Evolutionary conservation across 1,140 invertebrate genomes (phyloP), one percentile per base, ranked within the genome.

Genomic region (Fopius arisanus): DNA sequence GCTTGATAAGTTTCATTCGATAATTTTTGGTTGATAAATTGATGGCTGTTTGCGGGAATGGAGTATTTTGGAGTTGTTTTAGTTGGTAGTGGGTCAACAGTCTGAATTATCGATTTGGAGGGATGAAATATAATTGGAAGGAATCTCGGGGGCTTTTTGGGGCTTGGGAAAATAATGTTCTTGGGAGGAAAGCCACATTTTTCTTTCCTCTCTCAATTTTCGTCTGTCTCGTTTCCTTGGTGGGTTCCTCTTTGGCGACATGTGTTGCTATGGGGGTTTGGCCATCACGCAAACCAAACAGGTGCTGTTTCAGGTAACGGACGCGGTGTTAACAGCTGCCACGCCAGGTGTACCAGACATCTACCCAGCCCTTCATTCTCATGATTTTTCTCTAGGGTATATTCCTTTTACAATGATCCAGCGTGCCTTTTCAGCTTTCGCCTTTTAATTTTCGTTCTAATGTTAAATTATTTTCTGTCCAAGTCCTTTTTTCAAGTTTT

Each of bases 251-350:
- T 68, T 67, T 43, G 72, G 48, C 33, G 66, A 73, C 72, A 73
- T 75, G 74, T 75, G 78, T 79, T 79, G 78, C 79, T 78, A 80
- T 79, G 79, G 77, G 77, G 78, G 78, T 77, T 79, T 75, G 76
- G 59, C 78, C 78, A 74, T 80, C 86, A 86, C 83, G 84, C 82
- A 81, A 86, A 72, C 59, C 79, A 79, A 86, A 86, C 86, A 86
- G 86, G 85, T 87, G 85, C 84, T 84, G 63, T 14, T 74, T 59
- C 81, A 80, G 83, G 84, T 85, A 87, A 86, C 83, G 81, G 82
- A 84, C 85, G 81, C 70, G 74, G 76, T 59, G 66, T 68, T 37
- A 86, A 81, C 86, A 86, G 84, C 86, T 87, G 86, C 83, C 80
- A 78, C 75, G 79, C 86, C 84, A 87, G 84, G 84, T 87, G 86